Evolutionary conservation across 2,113 vertebrate genomes (phyloP).

Genomic region (Castor canadensis): DNA sequence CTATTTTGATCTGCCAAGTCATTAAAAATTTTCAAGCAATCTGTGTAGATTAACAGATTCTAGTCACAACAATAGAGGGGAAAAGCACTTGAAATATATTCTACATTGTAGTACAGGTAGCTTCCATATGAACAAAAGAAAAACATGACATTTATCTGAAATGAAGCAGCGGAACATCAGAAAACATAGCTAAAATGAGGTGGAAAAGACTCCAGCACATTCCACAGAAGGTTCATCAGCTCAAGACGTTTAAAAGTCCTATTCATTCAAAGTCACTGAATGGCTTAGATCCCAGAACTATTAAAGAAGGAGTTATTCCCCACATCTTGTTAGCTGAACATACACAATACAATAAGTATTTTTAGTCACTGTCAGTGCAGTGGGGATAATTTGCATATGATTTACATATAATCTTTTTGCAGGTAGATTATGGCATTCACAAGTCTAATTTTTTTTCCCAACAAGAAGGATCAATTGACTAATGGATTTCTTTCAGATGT

Average conservation of each 20-base stretch:
- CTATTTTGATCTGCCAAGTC: constrained; percentile 18
- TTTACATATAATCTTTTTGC: constrained; percentile 60
- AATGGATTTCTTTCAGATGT: constrained; percentile 22
- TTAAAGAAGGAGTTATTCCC: constrained; percentile 36
- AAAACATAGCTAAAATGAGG: constrained; percentile 36
- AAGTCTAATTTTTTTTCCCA: constrained; percentile 31
- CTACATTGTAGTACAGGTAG: not conserved
- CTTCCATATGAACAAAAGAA: not conserved
- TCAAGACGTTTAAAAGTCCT: not conserved
- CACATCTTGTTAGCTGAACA: constrained; percentile 1
- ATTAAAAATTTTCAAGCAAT: constrained; percentile 36
- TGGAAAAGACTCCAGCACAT: constrained; percentile 23
- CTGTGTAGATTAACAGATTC: constrained; percentile 7
- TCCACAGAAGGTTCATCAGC: constrained; percentile 29
- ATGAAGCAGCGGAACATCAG: not conserved
- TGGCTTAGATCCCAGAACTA: constrained; percentile 42
- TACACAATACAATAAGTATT: not conserved
- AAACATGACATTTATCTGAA: not conserved
- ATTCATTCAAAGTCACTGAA: constrained; percentile 7
- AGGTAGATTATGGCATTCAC: constrained; percentile 39
- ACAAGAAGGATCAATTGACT: constrained; percentile 10
- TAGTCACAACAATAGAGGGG: not conserved
- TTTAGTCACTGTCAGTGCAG: constrained; percentile 36
- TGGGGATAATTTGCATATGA: constrained; percentile 51
- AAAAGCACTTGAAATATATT: not conserved